phyloP scores from a whole-genome alignment of 2,797 vertebrate genomes.

The Emydoidea blandingii region DNA sequence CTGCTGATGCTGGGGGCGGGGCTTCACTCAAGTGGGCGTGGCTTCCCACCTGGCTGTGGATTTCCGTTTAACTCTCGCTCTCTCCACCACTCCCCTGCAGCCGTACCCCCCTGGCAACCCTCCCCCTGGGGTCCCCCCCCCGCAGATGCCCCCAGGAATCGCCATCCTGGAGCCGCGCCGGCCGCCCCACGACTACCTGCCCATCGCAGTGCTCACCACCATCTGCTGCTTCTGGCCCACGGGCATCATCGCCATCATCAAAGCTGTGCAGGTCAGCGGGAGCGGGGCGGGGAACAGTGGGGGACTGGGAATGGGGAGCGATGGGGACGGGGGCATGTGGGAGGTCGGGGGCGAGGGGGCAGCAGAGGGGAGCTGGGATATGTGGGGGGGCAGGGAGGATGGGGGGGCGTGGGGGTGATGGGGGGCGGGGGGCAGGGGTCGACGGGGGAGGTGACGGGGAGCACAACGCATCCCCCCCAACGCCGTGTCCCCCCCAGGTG shows the following conservation, averaged over 20 bases:
- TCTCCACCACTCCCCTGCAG: constrained; percentile 57
- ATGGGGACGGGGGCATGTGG: not conserved
- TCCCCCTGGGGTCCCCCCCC: constrained; percentile 85
- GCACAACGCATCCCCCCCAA: too few species aligned
- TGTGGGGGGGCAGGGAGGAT: too few species aligned
- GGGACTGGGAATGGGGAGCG: not conserved
- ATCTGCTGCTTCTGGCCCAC: constrained; percentile 98
- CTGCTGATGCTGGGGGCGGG: too few species aligned
- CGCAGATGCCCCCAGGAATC: constrained; percentile 91
- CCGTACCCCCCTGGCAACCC: constrained; percentile 82
- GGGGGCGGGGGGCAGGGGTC: not conserved
- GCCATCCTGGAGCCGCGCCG: constrained; percentile 91
- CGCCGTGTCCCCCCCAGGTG: constrained; percentile 79
- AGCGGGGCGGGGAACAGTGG: too few species aligned
- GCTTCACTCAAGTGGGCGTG: not conserved
- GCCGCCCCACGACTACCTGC: constrained; percentile 94
- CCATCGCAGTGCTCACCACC: constrained; percentile 95
- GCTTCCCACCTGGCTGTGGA: not conserved
- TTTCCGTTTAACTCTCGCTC: not conserved
- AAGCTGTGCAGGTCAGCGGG: constrained; percentile 90
- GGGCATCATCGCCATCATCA: constrained; percentile 95
- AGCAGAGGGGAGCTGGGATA: too few species aligned
- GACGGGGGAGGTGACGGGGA: too few species aligned
- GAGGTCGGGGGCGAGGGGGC: not conserved
- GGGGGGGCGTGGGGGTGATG: too few species aligned